Conservation (phyloP, 2,113 vertebrate genomes). For the Embiotoca jacksoni region DNA sequence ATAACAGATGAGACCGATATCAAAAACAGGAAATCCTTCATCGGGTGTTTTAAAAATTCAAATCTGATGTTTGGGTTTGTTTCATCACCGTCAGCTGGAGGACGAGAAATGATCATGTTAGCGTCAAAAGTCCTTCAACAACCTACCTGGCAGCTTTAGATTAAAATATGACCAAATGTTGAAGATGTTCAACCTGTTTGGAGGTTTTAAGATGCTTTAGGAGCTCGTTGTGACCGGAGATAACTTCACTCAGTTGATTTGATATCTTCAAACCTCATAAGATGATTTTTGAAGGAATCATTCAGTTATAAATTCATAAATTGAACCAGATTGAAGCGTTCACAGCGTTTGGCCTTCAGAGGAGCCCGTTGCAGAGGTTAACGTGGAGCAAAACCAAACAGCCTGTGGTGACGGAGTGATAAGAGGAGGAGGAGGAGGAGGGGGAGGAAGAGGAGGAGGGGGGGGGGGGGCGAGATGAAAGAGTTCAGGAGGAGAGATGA, state of each 20-base stretch:
- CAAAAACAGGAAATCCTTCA: conserved; percentile 30
- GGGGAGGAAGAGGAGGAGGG: conserved; percentile 6
- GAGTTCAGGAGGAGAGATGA: conserved; percentile 46
- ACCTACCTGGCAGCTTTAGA: no score
- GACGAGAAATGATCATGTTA: not conserved
- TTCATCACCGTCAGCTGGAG: not conserved
- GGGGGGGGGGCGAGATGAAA: conserved; percentile 27
- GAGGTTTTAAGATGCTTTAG: no score
- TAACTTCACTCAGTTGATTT: no score
- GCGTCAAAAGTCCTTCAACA: no score
- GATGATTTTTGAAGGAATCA: no score
- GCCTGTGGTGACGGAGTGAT: conserved; percentile 47
- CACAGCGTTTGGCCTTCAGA: not conserved
- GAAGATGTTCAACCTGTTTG: no score
- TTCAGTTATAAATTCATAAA: no score
- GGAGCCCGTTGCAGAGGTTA: conserved; percentile 4
- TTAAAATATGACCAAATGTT: no score
- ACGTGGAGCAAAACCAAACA: conserved; percentile 14
- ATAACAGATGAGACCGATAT: conserved; percentile 1
- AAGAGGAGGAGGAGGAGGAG: conserved; percentile 38
- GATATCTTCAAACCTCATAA: no score
- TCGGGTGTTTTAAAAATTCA: conserved; percentile 13
- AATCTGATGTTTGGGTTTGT: conserved; percentile 22
- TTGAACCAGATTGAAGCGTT: no score
- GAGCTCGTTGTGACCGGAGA: no score